Evolutionary conservation across 2,113 vertebrate genomes (phyloP).

Genomic region (Malurus melanocephalus): DNA sequence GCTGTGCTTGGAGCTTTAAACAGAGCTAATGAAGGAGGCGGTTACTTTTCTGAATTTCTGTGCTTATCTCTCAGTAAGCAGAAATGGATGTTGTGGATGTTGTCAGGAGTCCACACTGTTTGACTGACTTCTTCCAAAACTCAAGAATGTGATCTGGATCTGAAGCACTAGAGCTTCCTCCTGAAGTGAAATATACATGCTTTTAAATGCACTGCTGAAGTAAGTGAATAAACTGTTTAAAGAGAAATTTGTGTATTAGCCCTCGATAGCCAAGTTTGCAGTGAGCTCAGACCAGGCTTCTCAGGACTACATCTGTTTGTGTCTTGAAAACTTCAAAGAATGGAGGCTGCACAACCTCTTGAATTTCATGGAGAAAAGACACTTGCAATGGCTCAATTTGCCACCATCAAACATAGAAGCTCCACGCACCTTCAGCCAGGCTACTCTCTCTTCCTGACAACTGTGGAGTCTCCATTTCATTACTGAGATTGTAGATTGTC

Average conservation of each 20-base stretch:
- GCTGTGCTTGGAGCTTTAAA: neutral
- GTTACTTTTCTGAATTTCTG: neutral
- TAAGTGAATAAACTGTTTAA: neutral
- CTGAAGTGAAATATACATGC: neutral
- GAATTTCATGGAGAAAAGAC: neutral
- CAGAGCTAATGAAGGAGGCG: neutral
- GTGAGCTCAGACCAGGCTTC: neutral
- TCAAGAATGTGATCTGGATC: neutral
- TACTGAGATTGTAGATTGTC: neutral
- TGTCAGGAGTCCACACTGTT: neutral
- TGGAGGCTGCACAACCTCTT: neutral
- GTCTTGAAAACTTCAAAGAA: neutral
- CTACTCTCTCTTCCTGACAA: neutral
- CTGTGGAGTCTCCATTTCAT: neutral
- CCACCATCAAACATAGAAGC: neutral
- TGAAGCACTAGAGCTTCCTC: neutral
- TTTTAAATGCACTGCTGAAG: neutral
- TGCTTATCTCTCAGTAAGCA: neutral
- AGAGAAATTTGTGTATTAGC: neutral
- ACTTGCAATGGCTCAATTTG: neutral
- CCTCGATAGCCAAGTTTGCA: neutral
- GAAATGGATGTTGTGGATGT: neutral
- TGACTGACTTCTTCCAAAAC: neutral
- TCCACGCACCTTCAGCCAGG: neutral
- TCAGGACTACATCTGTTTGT: neutral